Evolutionary conservation across 2,113 vertebrate genomes (phyloP).

Genomic region (Nasalis larvatus): DNA sequence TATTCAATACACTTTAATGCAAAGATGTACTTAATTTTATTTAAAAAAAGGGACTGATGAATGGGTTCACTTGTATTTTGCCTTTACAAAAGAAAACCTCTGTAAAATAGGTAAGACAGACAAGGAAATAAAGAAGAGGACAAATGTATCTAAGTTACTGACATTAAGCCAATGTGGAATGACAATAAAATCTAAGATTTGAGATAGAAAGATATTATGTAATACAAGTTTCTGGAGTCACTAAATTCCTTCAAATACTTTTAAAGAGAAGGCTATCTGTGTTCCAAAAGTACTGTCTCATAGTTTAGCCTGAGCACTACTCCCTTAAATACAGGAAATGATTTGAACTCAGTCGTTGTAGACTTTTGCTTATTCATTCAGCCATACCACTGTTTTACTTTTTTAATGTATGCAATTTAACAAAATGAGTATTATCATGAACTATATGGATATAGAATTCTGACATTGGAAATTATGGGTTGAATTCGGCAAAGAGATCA

Average conservation of each 20-base stretch:
- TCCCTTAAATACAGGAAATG: conserved; percentile 12
- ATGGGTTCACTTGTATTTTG: background rate
- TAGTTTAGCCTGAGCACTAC: background rate
- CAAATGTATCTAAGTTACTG: background rate
- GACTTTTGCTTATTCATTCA: conserved; percentile 8
- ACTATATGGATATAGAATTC: conserved; percentile 31
- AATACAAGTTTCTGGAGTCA: background rate
- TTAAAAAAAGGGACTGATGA: background rate
- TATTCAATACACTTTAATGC: background rate
- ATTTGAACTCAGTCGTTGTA: background rate
- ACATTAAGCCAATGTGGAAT: background rate
- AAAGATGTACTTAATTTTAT: background rate
- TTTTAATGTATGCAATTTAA: conserved; percentile 17
- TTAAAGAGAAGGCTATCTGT: background rate
- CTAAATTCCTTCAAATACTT: background rate
- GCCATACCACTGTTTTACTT: background rate
- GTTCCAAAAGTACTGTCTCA: background rate
- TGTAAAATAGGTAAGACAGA: too few relatives aligned
- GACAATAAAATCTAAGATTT: conserved; percentile 31
- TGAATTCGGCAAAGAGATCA: conserved; percentile 52
- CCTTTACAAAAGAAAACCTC: background rate
- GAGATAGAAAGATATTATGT: background rate
- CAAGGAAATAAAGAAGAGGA: background rate
- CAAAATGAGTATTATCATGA: conserved; percentile 24
- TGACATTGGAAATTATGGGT: conserved; percentile 57